Base-by-base conservation (phyloP, 2,888 invertebrate genomes). In the Hetaerina titia region DNA sequence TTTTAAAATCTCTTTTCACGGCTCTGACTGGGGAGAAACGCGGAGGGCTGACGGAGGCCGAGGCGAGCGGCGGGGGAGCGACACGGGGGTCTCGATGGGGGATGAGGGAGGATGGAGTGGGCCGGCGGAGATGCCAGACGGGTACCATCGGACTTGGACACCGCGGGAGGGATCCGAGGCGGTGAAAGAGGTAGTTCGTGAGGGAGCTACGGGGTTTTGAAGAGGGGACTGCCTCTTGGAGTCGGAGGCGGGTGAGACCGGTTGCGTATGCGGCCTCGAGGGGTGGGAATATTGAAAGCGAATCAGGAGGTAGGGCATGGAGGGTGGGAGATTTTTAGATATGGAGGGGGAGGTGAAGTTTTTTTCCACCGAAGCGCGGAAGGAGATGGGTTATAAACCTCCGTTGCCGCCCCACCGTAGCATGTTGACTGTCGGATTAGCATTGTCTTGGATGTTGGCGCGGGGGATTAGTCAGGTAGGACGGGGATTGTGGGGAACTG, bases 391-490 rank as follows among this genome's bases (percentile, higher is more conserved):
- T 56, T 92, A 92, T 92, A 69, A 74, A 92, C 92, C 92, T 64
- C 56, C 25, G 31, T 92, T n/a, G 74, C 92, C 92, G 69, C 69
- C 64, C 92, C 92, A 90, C 64, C 64, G 90, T 64, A 22, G 19
- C 81, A 74, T 92, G 92, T 92, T 92, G 92, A 92, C 92, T 69
- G 56, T 64, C 57, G 74, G 92, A 92, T 92, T 92, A 92, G 56
- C 74, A 92, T 92, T 92, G 92, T 92, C 92, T 92, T 92, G 69
- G 69, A 74, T 92, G 92, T 92, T 92, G 69, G 92, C 57, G 74
- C 69, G 92, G 56, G 69, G 92, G 92, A 92, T 92, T 92, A 92
- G 69, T 74, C 64, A 64, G 90, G 90, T 92, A 69, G 64, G 56
- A 64, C 45, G 45, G 45, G 45, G 45, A 45, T 45, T 45, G 45